Evolutionary conservation across 2,888 invertebrate species (phyloP).

Genomic region (Leptogaster cylindrica): DNA sequence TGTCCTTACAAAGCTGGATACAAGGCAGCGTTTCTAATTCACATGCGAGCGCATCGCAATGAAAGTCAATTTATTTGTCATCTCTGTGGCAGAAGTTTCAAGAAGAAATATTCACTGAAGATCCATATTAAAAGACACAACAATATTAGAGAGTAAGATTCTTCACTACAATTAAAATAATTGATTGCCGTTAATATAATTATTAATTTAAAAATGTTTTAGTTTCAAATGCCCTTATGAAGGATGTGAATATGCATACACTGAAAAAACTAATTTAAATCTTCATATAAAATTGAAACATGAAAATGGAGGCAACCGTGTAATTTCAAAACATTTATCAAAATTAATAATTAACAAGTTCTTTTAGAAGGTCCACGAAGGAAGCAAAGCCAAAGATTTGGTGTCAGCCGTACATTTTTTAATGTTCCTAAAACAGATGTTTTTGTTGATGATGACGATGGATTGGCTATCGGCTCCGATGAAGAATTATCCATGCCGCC

Average conservation of each 20-base stretch:
- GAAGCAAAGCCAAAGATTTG: not conserved
- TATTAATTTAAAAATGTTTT: not conserved
- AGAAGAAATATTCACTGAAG: slow-evolving; percentile 53
- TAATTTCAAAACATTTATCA: too few species aligned
- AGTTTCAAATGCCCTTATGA: slow-evolving; percentile 42
- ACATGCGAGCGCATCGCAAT: slow-evolving; percentile 54
- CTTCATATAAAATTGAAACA: slow-evolving; percentile 42
- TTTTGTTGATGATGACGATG: slow-evolving; percentile 46
- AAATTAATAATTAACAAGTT: not conserved
- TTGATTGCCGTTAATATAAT: not conserved
- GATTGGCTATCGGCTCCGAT: slow-evolving; percentile 38
- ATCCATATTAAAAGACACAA: slow-evolving; percentile 55
- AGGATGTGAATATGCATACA: slow-evolving; percentile 42
- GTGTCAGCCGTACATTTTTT: not conserved
- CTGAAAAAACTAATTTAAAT: slow-evolving; percentile 43
- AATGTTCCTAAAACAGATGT: slow-evolving; percentile 8
- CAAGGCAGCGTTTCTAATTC: slow-evolving; percentile 55
- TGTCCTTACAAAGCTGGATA: slow-evolving; percentile 56
- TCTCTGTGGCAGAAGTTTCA: slow-evolving; percentile 54
- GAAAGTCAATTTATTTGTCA: slow-evolving; percentile 54
- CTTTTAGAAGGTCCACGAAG: not conserved
- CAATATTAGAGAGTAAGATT: slow-evolving; percentile 51
- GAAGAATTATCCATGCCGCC: slow-evolving; percentile 11
- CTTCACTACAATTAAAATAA: too few species aligned
- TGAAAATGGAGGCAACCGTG: slow-evolving; percentile 17